Evolutionary conservation across 1,140 invertebrate species (phyloP), one percentile per base, ranked within the genome.

Genomic region (Phthorimaea operculella): DNA sequence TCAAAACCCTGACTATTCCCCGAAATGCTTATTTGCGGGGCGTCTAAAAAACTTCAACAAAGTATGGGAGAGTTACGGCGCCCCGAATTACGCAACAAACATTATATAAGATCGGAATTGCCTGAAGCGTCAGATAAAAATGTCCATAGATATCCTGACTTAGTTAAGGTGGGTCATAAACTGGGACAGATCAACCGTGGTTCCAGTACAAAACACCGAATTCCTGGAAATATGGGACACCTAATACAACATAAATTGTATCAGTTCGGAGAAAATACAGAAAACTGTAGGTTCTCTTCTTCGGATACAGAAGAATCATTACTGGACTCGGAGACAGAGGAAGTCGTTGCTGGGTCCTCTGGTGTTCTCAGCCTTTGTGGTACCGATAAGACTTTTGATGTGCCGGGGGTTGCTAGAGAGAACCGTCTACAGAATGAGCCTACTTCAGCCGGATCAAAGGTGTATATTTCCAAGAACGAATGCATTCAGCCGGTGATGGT

Each of bases 281-380:
- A 48, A 18, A 48, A 18, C 39, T 9, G 6, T 4, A 16, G 14
- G 14, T 9, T 7, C 12, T 10, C 17, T 53, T 12, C 8, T 11
- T 11, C 15, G 16, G 39, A 11, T 53, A 18, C 9, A 21, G 10
- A 33, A n/a, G 34, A 36, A 21, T 8, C 28, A 15, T 17, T 9
- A 15, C 14, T 55, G 54, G 54, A 50, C 45, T 34, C 39, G 45
- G 48, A 10, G 17, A 49, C 4, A n/a, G 34, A 28, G 45, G 9
- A 49, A 55, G 33, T 17, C 34, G n/a, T 17, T 55, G 6, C 16
- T 42, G 50, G 48, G 36, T 6, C 42, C 7, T 12, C 47, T 61
- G 5, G 76, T 86, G 0, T 82, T 79, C 59, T 80, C 83, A 76
- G 54, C 87, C 87, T 54, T 84, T 87, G 59, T 88, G 77, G 55